Base-by-base conservation (phyloP, 1,140 invertebrate genomes). In the Coptotermes formosanus region DNA sequence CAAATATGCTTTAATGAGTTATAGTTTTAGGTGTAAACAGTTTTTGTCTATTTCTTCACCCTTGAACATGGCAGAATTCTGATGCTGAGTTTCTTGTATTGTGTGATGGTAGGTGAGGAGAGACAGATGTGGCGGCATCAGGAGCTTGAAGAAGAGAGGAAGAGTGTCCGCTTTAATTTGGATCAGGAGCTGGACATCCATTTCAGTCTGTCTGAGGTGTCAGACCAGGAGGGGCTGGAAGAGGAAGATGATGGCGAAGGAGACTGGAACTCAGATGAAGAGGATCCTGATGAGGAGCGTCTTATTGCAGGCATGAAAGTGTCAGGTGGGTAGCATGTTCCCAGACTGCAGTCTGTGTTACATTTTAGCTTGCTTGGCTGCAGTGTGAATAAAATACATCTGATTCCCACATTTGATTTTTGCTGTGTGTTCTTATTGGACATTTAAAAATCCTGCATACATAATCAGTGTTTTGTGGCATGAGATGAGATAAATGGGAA, bases 131-230 rank as follows among this genome's bases (percentile, higher is more conserved):
- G 87, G 87, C 83, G 85, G 8, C 85, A 82, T 82, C 87, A 88
- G 55, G 87, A 88, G 85, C 91, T 92, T 84, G 94, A 95, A 81
- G 95, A 96, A 82, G 94, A 95, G 88, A 94, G 94, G 64, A 96
- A 96, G 89, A 96, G 94, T 88, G 94, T 95, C 4, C 92, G 94
- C 9, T 95, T 95, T 87, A 94, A 94, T 89, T 89, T 94, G 64
- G 92, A 93, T 59, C 89, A 89, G 25, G 89, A 89, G 82, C 89
- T 90, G 2, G 89, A 90, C 85, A 90, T 90, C 81, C 89, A 90
- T 14, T 89, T 91, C 75, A 88, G 90, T n/a, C 38, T 87, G 86
- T 44, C 89, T 85, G 87, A 90, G 12, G 55, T 84, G 44, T 84
- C 52, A 16, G 83, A 32, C 25, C 45, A 84, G 12, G 83, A 84